Base-by-base conservation (phyloP, 2,113 vertebrate species). In the Tringa solitaria region DNA sequence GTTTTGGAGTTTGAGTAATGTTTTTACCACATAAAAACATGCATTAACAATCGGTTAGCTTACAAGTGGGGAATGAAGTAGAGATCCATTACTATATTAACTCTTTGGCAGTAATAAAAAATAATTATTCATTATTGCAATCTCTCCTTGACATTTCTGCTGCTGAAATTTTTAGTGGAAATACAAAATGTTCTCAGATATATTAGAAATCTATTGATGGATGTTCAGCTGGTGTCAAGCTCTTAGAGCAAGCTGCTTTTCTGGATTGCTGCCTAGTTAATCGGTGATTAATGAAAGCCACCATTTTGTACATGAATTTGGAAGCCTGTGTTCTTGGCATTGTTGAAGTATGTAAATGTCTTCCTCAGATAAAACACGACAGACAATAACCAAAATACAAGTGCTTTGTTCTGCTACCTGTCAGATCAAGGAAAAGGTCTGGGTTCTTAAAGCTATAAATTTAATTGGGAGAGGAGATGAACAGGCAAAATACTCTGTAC, bases 361-460 rank as follows among this genome's bases (percentile, higher is more conserved):
- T 95, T 92, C 79, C 68, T 96, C 84, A 84, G 64, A 96, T 95
- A 89, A 90, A 97, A 97, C 89, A 92, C 81, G 95, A 98, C 90
- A 96, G 85, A 75, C 43, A 77, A 54, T 60, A 87, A 65, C 83
- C 94, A 50, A 84, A 94, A 87, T 76, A 90, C 74, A 82, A 87
- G 65, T 57, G 32, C 75, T 96, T 94, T 95, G 67, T 95, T 94
- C 91, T 96, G 78, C 87, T 89, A 26, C 74, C 61, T 94, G 81
- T 93, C 86, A 92, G 70, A 93, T 84, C 74, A 89, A 87, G 65
- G 72, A 63, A 80, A 69, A 94, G 23, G 53, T 89, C 70, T 92
- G 43, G n/a, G 78, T 79, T 95, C 77, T 63, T 48, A 53, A 72
- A 81, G 30, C 67, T 78, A 3, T 27, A 56, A 89, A 83, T 68